These are phyloP conservation scores for Halocynthia aurantium DNA, from an alignment of 23 tunicate genomes.

Conservation along the genomic window DNA sequence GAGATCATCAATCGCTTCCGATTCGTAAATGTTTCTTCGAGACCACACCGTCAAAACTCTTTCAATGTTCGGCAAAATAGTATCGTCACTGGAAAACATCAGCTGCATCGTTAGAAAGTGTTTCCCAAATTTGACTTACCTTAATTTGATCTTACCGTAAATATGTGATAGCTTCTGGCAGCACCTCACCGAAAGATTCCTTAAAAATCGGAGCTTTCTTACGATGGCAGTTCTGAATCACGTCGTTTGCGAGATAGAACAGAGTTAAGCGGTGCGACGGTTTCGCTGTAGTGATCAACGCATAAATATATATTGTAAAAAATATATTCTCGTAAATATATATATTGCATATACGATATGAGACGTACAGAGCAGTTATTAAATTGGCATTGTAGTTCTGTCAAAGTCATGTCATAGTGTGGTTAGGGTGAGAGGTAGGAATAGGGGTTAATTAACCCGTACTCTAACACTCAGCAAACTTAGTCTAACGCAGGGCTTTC, in stretches of 20 bases:
- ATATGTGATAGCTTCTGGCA: constrained; percentile 76
- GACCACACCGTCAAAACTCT: constrained; percentile 83
- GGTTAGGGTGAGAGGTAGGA: no score
- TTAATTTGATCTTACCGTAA: constrained; percentile 35
- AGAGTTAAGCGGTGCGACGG: constrained; percentile 49
- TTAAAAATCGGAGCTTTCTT: constrained; percentile 70
- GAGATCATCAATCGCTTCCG: constrained; percentile 67
- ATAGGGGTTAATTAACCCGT: no score
- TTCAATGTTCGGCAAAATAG: constrained; percentile 53
- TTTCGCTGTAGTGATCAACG: constrained; percentile 39
- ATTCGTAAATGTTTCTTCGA: constrained; percentile 48
- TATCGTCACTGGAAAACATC: constrained; percentile 34
- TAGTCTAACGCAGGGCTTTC: no score
- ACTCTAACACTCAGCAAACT: no score
- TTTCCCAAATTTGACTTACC: not conserved
- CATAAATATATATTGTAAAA: not conserved
- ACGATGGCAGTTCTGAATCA: constrained; percentile 72
- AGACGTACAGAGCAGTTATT: no score
- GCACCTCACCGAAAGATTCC: constrained; percentile 51
- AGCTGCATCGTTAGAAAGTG: no score
- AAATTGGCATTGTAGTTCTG: no score
- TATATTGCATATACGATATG: not conserved
- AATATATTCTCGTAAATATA: not conserved
- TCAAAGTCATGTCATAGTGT: no score
- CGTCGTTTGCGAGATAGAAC: constrained; percentile 76